Evolutionary conservation across 2,888 invertebrate genomes (phyloP).

Genomic region (Lordiphosa fenestrarum): DNA sequence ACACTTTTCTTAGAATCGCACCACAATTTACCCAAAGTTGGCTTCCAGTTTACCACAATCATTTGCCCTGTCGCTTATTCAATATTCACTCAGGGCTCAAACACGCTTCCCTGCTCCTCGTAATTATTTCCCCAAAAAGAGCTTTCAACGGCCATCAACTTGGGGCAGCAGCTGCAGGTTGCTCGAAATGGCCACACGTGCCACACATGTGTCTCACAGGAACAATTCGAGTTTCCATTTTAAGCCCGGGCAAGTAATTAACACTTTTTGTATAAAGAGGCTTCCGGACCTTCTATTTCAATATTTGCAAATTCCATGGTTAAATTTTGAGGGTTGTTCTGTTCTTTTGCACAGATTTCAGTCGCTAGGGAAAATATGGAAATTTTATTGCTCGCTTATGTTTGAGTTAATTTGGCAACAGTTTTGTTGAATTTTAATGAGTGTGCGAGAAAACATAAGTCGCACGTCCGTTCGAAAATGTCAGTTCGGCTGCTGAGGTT

Average conservation of each 20-base stretch:
- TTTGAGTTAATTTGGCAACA: constrained; percentile 76
- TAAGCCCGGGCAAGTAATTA: constrained; percentile 59
- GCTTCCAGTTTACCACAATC: no score
- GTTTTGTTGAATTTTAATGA: constrained; percentile 76
- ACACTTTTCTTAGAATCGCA: no score
- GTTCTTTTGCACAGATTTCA: background rate
- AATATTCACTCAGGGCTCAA: no score
- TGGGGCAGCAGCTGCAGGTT: background rate
- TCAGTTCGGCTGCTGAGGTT: constrained; percentile 13
- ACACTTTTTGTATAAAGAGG: constrained; percentile 31
- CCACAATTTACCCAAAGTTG: no score
- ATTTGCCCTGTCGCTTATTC: no score
- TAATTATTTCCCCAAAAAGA: constrained; percentile 12
- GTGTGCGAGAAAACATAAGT: constrained; percentile 59
- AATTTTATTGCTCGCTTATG: constrained; percentile 75
- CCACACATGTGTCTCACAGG: background rate
- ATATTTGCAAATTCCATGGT: constrained; percentile 4
- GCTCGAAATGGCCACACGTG: background rate
- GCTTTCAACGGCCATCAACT: background rate
- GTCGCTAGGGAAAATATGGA: constrained; percentile 59
- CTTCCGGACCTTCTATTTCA: no score
- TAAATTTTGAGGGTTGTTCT: constrained; percentile 12
- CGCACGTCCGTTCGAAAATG: constrained; percentile 40
- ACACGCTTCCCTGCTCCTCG: constrained; percentile 1
- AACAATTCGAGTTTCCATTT: constrained; percentile 28